Percentiles rank a stretch among this genome's conserved stretches.
Evolutionary conservation across 2,888 invertebrate genomes (phyloP).

Genomic region (Drosophila rubida): DNA sequence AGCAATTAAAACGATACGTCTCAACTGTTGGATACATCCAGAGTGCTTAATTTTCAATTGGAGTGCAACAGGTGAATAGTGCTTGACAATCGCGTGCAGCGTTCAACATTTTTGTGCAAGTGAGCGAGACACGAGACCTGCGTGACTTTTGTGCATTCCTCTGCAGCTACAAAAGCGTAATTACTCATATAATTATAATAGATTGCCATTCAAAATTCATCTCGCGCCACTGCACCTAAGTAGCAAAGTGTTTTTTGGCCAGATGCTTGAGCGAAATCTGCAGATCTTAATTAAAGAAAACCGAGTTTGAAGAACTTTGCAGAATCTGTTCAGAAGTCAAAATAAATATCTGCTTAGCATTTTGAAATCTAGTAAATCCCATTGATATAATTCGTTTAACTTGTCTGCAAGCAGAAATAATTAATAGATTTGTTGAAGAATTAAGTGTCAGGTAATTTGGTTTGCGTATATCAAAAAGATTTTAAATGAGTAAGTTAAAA

Average conservation of each 20-base stretch:
- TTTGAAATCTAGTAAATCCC: no score
- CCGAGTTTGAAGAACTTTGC: no score
- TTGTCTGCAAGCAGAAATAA: no score
- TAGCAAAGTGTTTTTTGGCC: slow-evolving; percentile 29
- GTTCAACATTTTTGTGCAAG: slow-evolving; percentile 39
- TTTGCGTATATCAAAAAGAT: no score
- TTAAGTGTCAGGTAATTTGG: no score
- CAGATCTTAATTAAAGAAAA: no score
- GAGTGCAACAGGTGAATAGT: slow-evolving; percentile 63
- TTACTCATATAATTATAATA: slow-evolving; percentile 26
- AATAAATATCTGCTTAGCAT: no score
- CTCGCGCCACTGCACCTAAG: not conserved
- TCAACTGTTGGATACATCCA: slow-evolving; percentile 9
- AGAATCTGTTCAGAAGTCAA: no score
- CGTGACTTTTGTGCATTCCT: slow-evolving; percentile 42
- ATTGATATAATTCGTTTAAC: no score
- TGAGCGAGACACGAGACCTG: slow-evolving; percentile 33
- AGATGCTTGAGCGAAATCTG: no score
- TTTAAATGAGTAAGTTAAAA: no score
- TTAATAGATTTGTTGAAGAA: no score
- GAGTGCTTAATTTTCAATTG: slow-evolving; percentile 21
- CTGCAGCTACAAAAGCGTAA: slow-evolving; percentile 21
- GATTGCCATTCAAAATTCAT: not conserved
- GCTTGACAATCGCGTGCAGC: slow-evolving; percentile 60
- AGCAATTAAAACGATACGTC: slow-evolving; percentile 36